Conservation (phyloP, 2,888 invertebrate species). For the Ganaspis brasiliensis region DNA sequence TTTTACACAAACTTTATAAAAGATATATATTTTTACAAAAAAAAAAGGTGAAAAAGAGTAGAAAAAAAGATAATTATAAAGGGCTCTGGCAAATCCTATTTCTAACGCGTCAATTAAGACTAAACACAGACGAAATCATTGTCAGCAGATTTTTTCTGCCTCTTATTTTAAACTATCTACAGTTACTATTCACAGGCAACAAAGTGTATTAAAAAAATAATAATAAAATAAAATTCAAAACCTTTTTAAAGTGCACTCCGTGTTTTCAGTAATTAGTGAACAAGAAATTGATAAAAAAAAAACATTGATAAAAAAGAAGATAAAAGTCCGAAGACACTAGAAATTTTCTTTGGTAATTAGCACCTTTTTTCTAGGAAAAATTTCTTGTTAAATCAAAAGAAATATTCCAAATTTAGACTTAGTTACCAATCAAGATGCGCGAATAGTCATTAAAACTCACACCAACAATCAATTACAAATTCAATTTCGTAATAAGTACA, state of each 20-base stretch:
- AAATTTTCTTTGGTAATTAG: conserved; percentile 31
- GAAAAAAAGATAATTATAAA: background rate
- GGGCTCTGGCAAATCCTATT: conserved; percentile 37
- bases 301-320: background rate
- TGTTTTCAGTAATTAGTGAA: conserved; percentile 13
- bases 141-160: conserved; percentile 14
- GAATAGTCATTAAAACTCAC: no score
- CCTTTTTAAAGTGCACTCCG: conserved; percentile 12
- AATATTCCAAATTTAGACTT: background rate
- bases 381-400: background rate
- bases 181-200: conserved; percentile 11
- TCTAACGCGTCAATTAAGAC: conserved; percentile 4
- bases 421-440: no score
- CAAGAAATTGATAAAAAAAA: background rate
- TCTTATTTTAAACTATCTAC: conserved; percentile 22
- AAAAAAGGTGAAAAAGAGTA: background rate
- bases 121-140: conserved; percentile 32
- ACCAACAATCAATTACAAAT: no score
- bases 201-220: background rate
- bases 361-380: conserved; percentile 13
- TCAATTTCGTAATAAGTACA: no score
- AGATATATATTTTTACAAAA: no score
- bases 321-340: background rate
- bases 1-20: no score
- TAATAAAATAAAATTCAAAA: background rate